Conservation (phyloP, 2,888 invertebrate genomes). For the Plagodis pulveraria region DNA sequence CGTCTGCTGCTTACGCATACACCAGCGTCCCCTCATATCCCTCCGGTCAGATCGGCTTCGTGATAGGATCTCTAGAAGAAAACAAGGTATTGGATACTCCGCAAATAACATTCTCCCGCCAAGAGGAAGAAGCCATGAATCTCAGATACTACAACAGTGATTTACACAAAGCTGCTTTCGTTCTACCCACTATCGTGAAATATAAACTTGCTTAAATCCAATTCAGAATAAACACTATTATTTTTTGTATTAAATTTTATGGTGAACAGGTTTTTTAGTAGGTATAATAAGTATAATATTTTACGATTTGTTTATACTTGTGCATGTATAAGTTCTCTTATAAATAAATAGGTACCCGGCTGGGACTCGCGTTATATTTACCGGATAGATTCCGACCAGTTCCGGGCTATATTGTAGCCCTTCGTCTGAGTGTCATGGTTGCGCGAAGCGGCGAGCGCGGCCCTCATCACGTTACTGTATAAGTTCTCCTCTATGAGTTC, state of each 20-base stretch:
- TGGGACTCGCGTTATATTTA: too few relatives aligned
- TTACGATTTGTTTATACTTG: slow-evolving; percentile 2
- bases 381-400: too few relatives aligned
- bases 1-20: slow-evolving; percentile 91
- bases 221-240: slow-evolving; percentile 44
- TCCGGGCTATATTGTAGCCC: too few relatives aligned
- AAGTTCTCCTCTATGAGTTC: neutral
- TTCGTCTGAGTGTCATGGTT: too few relatives aligned
- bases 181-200: slow-evolving; percentile 92
- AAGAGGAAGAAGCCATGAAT: slow-evolving; percentile 89
- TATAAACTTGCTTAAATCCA: slow-evolving; percentile 50
- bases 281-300: slow-evolving; percentile 30
- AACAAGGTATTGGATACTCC: slow-evolving; percentile 88
- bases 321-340: neutral
- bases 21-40: slow-evolving; percentile 98
- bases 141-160: slow-evolving; percentile 94
- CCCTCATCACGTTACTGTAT: too few relatives aligned
- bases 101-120: slow-evolving; percentile 84
- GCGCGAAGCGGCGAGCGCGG: too few relatives aligned
- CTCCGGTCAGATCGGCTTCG: slow-evolving; percentile 98
- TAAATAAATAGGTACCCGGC: too few relatives aligned
- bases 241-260: slow-evolving; percentile 20
- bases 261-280: slow-evolving; percentile 19
- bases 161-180: slow-evolving; percentile 94
- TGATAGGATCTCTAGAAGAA: slow-evolving; percentile 92